A percentile compares a stretch with the other conserved stretches of the same genome.
These are phyloP conservation scores for Eupithecia centaureata DNA, from an alignment of 2,888 invertebrate genomes.

Conservation along the genomic window DNA sequence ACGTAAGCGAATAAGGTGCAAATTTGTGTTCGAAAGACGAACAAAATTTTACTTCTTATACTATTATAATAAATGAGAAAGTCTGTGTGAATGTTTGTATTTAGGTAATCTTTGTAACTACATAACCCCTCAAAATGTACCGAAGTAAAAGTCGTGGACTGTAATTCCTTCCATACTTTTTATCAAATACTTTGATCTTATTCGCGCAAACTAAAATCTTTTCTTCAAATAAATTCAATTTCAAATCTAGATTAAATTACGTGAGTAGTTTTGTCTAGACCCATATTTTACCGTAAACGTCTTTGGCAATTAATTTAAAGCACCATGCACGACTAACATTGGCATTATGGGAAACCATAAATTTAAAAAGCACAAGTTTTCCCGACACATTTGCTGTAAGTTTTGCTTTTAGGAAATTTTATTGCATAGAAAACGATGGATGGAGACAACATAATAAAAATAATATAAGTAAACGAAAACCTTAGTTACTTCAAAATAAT, in stretches of 20 bases:
- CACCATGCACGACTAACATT: neutral
- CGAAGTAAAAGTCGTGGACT: neutral
- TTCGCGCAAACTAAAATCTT: slow-evolving; percentile 1
- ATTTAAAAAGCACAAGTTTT: neutral
- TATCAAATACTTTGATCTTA: neutral
- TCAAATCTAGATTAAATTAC: slow-evolving; percentile 57
- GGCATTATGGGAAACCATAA: neutral
- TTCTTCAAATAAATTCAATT: slow-evolving; percentile 13
- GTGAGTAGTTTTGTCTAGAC: slow-evolving; percentile 62
- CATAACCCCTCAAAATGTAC: neutral
- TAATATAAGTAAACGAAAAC: too few relatives aligned
- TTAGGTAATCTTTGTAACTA: too few relatives aligned
- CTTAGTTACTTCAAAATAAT: too few relatives aligned
- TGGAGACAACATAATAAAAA: neutral
- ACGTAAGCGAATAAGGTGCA: too few relatives aligned
- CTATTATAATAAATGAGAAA: too few relatives aligned
- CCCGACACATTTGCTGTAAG: neutral
- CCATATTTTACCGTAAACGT: slow-evolving; percentile 56
- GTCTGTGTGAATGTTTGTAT: too few relatives aligned
- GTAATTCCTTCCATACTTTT: neutral
- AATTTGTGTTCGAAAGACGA: too few relatives aligned
- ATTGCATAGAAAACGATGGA: neutral
- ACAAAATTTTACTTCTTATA: too few relatives aligned
- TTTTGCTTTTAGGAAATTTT: neutral
- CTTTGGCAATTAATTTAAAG: slow-evolving; percentile 55